Evolutionary conservation across 2,113 vertebrate species (phyloP), one percentile per base, ranked within the genome.

Genomic region (Okapia johnstoni): DNA sequence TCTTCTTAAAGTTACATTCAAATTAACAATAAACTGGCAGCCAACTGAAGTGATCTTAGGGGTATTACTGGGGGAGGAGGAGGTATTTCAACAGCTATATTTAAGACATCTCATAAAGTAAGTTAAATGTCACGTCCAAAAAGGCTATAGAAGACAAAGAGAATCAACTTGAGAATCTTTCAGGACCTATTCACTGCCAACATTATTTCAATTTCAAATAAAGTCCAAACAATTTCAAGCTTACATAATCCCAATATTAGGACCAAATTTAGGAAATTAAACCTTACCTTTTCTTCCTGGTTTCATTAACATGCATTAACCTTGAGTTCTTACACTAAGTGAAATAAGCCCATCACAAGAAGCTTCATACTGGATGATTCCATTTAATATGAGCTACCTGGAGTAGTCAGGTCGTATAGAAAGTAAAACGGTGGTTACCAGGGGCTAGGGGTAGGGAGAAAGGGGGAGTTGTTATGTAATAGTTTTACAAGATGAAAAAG

Each of bases 201-300:
- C 43, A 85, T 43, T 60, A 94, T 19, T 84, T 88, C 52, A 77
- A 90, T 43, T 87, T 40, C 46, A 73, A 77, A 36, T 86, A 63
- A 73, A 13, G 23, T 6, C 50, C 33, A 54, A 54, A 81, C 33
- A 83, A 83, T 54, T 83, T 83, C 50, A 83, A 23, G 80, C 43
- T 90, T 40, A 79, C 36, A 80, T 79, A 86, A 54, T 93, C 21
- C 16, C 33, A 93, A 66, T 28, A 79, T 61, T 48, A 88, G 28
- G 28, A 94, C n/a, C 76, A 96, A 97, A 93, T n/a, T 77, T 36
- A 83, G 57, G 36, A 97, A 97, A 73, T 12, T 50, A 73, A 97
- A 90, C 52, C 94, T 96, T 98, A 99, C 99, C 99, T 99, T 99
- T 99, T 97, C 99, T 99, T 57, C 99, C 99, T 33, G 99, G 99